phyloP scores from a whole-genome alignment of 2,888 invertebrate species.

The Acanthosepion lycidas region DNA sequence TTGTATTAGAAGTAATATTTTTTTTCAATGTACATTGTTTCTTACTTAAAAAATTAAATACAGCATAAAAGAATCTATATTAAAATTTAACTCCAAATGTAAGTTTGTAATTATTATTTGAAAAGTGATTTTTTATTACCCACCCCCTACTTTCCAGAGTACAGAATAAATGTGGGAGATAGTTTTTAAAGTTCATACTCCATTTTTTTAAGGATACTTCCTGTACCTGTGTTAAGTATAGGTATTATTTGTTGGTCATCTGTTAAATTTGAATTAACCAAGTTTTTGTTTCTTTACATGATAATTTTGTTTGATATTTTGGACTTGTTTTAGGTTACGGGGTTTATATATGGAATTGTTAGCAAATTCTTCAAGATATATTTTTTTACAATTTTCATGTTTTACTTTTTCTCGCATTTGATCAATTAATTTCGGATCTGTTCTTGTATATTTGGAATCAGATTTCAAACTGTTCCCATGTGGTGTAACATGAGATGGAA shows the following conservation, averaged over 20 bases:
- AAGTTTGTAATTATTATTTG: no score
- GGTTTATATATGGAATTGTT: not conserved
- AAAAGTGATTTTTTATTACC: no score
- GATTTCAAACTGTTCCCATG: not conserved
- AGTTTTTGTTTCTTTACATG: not conserved
- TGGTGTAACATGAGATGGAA: not conserved
- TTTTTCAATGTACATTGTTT: no score
- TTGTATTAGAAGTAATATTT: no score
- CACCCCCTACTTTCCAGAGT: no score
- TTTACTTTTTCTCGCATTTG: not conserved
- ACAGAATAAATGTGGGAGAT: no score
- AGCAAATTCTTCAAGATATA: not conserved
- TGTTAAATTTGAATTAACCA: not conserved
- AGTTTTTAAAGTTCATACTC: no score
- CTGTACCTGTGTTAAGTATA: not conserved
- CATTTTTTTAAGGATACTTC: no score
- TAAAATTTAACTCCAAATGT: no score
- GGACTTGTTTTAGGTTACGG: not conserved
- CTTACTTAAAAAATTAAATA: no score
- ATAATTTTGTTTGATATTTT: conserved; percentile 10
- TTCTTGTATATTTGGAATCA: not conserved
- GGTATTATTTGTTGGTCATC: not conserved
- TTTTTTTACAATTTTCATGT: not conserved
- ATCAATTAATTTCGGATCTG: not conserved
- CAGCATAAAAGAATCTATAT: no score